Percentiles rank a stretch among this genome's conserved stretches.
These are phyloP conservation scores for Isoperla grammatica DNA, from an alignment of 2,888 invertebrate genomes.

Conservation along the genomic window DNA sequence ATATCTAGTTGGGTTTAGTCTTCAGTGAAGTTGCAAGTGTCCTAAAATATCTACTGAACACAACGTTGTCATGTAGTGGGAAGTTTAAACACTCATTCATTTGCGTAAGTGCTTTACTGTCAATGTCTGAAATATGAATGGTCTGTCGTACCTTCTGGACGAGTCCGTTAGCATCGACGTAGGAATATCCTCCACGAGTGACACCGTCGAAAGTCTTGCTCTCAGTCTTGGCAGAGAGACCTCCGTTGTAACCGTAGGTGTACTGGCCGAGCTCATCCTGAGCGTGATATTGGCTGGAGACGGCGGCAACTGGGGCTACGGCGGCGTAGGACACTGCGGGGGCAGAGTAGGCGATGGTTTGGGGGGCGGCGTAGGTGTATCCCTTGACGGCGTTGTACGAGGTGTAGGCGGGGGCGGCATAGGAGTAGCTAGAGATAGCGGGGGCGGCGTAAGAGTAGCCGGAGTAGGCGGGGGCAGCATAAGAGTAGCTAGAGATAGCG, in stretches of 20 bases:
- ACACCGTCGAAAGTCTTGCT: constrained; percentile 49
- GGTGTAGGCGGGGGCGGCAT: constrained; percentile 30
- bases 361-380: constrained; percentile 11
- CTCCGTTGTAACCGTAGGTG: constrained; percentile 58
- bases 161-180: constrained; percentile 51
- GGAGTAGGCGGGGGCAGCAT: neutral
- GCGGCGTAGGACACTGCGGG: neutral
- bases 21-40: too few species aligned
- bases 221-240: constrained; percentile 59
- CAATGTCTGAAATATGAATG: too few species aligned
- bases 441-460: constrained; percentile 29
- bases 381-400: constrained; percentile 4
- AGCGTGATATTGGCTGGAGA: constrained; percentile 48
- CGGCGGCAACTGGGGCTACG: constrained; percentile 33
- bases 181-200: constrained; percentile 61
- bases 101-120: too few species aligned
- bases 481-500: neutral
- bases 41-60: too few species aligned
- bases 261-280: constrained; percentile 56
- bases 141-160: constrained; percentile 40
- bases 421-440: constrained; percentile 34
- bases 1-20: too few species aligned
- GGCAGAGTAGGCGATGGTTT: constrained; percentile 5
- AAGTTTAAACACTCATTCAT: too few species aligned
- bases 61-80: too few species aligned